These are phyloP conservation scores for Nomada goodeniana DNA, from an alignment of 2,888 invertebrate species.

Conservation along the genomic window DNA sequence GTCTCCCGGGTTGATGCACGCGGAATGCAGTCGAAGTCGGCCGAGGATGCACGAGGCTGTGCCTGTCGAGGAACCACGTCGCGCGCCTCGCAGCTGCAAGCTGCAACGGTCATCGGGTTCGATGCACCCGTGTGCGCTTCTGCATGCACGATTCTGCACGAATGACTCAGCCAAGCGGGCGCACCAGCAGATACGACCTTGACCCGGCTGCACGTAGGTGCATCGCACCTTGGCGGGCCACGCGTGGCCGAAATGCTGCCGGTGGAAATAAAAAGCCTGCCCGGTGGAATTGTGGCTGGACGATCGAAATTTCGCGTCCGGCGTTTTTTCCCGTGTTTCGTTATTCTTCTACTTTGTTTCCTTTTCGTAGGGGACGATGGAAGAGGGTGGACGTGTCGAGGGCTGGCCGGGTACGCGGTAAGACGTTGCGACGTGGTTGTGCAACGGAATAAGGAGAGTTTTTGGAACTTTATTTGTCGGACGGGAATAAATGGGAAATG, in stretches of 20 bases:
- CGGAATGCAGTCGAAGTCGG: slow-evolving; percentile 77
- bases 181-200: slow-evolving; percentile 80
- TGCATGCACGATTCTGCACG: slow-evolving; percentile 77
- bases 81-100: slow-evolving; percentile 78
- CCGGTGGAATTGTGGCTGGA: background rate
- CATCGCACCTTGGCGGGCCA: slow-evolving; percentile 76
- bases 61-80: slow-evolving; percentile 52
- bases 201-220: slow-evolving; percentile 82
- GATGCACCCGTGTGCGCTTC: slow-evolving; percentile 79
- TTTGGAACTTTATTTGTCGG: no score
- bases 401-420: background rate
- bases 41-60: slow-evolving; percentile 71
- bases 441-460: background rate
- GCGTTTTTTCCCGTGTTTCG: background rate
- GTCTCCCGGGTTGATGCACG: slow-evolving; percentile 79
- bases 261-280: slow-evolving; percentile 17
- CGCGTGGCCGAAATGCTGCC: slow-evolving; percentile 35
- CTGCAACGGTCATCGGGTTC: slow-evolving; percentile 83
- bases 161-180: slow-evolving; percentile 80
- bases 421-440: slow-evolving; percentile 1
- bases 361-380: no score
- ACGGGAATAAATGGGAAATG: no score
- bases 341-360: no score
- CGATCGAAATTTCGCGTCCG: background rate
- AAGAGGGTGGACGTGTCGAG: no score